Evolutionary conservation across 2,797 vertebrate genomes (phyloP).

Genomic region (Enteromius anoplus): DNA sequence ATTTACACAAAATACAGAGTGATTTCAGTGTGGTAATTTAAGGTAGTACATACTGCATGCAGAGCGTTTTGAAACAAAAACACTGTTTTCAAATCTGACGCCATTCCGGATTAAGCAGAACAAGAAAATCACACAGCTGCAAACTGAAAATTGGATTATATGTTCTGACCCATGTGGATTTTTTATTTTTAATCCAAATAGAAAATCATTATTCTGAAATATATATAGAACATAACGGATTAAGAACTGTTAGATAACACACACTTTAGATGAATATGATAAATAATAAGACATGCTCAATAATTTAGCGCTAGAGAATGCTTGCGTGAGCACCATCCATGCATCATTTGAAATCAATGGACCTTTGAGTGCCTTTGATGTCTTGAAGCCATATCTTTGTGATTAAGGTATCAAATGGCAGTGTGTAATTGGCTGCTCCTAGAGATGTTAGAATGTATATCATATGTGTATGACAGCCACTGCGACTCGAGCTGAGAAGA

Average conservation of each 20-base stretch:
- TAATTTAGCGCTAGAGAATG: conserved; percentile 14
- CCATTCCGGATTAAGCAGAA: background rate
- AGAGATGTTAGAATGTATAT: conserved; percentile 37
- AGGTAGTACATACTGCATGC: background rate
- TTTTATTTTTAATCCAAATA: background rate
- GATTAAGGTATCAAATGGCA: conserved; percentile 41
- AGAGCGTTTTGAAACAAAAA: background rate
- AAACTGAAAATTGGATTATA: conserved; percentile 8
- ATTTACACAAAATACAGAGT: background rate
- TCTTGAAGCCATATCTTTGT: conserved; percentile 35
- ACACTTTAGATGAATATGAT: background rate
- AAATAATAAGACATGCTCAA: conserved; percentile 3
- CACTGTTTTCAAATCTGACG: background rate
- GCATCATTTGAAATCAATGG: conserved; percentile 40
- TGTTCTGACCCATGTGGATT: background rate
- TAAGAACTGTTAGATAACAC: conserved; percentile 18
- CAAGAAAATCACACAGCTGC: background rate
- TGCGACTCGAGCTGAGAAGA: background rate
- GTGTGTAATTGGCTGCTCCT: conserved; percentile 47
- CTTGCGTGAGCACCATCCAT: conserved; percentile 17
- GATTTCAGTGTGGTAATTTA: background rate
- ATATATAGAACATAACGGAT: conserved; percentile 5
- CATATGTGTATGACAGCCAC: conserved; percentile 23
- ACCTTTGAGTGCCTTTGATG: conserved; percentile 42
- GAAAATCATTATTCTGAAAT: background rate